phyloP scores from a whole-genome alignment of 2,113 vertebrate species.

The Xiphorhynchus elegans region DNA sequence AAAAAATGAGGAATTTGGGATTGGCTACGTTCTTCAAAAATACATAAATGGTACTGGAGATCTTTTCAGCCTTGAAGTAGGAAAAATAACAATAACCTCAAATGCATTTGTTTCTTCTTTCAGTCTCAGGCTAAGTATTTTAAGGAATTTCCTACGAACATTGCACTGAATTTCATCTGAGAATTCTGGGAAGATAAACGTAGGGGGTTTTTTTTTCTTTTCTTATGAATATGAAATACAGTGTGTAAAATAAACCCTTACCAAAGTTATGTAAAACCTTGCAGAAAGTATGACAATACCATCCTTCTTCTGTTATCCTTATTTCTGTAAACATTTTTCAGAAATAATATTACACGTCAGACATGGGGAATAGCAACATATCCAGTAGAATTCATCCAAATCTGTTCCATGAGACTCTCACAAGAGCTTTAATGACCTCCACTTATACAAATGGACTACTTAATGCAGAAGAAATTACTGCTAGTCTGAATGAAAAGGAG shows the following conservation, averaged over 20 bases:
- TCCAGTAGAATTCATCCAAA: neutral
- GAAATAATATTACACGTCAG: constrained; percentile 21
- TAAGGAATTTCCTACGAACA: neutral
- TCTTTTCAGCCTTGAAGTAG: neutral
- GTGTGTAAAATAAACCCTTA: neutral
- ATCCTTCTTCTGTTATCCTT: neutral
- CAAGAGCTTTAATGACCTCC: constrained; percentile 43
- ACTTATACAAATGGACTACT: constrained; percentile 37
- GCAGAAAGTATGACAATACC: neutral
- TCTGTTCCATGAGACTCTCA: constrained; percentile 5
- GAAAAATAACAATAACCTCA: neutral
- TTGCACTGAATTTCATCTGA: neutral
- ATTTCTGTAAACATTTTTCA: constrained; percentile 30
- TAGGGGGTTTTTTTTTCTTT: neutral
- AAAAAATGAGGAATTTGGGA: neutral
- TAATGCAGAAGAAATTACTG: constrained; percentile 39
- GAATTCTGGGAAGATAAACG: neutral
- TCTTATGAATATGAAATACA: neutral
- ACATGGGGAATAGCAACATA: neutral
- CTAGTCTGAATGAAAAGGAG: constrained; percentile 34
- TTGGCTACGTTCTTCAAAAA: neutral
- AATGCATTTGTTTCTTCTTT: neutral
- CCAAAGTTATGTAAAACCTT: neutral
- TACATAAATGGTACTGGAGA: neutral
- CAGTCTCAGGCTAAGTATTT: neutral